phyloP scores from a whole-genome alignment of 2,113 vertebrate genomes.

The Antechinus stuartii region DNA sequence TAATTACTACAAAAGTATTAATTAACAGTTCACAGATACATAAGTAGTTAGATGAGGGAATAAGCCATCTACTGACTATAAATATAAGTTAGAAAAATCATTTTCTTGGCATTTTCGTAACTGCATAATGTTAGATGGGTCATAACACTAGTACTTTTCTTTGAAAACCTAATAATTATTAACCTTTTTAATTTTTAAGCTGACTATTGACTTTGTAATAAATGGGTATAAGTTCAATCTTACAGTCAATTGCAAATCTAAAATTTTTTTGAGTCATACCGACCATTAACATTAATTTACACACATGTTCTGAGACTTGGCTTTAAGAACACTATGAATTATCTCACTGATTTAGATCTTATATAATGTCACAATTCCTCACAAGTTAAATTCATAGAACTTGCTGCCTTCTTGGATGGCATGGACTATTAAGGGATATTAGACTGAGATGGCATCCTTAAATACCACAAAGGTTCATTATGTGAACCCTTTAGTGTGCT shows the following conservation, averaged over 20 bases:
- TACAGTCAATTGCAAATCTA: conserved; percentile 82
- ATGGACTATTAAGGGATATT: conserved; percentile 46
- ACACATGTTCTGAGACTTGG: conserved; percentile 76
- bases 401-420: conserved; percentile 49
- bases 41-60: conserved; percentile 82
- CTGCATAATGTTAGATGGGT: conserved; percentile 81
- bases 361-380: conserved; percentile 73
- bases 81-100: conserved; percentile 84
- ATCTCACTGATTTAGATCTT: conserved; percentile 74
- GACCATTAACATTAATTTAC: conserved; percentile 85
- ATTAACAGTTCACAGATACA: conserved; percentile 84
- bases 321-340: conserved; percentile 77
- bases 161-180: conserved; percentile 87
- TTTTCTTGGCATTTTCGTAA: conserved; percentile 84
- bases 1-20: conserved; percentile 87
- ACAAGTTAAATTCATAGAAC: conserved; percentile 64
- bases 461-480: background rate
- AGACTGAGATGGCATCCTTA: background rate
- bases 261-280: conserved; percentile 80
- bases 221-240: conserved; percentile 83
- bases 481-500: background rate
- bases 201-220: conserved; percentile 88
- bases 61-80: conserved; percentile 83
- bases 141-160: conserved; percentile 85
- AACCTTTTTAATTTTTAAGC: conserved; percentile 87